These are phyloP conservation scores for Macrotrachela quadricornifera DNA, from an alignment of 1,140 invertebrate species.

Conservation along the genomic window DNA sequence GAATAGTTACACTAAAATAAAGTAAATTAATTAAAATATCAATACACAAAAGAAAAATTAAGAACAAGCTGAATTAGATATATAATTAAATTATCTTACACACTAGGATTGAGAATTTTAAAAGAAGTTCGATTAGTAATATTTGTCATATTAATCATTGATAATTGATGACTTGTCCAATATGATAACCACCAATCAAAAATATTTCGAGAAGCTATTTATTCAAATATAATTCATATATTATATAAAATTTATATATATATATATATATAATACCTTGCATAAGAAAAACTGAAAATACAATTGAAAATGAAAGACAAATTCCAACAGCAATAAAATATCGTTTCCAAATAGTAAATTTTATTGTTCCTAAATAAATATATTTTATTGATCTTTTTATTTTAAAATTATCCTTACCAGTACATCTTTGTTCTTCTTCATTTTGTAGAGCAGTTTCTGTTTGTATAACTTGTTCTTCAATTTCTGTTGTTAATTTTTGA, in stretches of 20 bases:
- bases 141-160: neutral
- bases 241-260: too few species aligned
- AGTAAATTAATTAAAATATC: too few species aligned
- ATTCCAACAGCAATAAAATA: slow-evolving; percentile 58
- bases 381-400: neutral
- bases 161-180: slow-evolving; percentile 31
- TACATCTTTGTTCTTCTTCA: slow-evolving; percentile 1
- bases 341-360: slow-evolving; percentile 42
- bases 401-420: neutral
- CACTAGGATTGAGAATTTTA: neutral
- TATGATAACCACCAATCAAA: slow-evolving; percentile 63
- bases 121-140: neutral
- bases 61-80: too few species aligned
- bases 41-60: too few species aligned
- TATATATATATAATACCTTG: too few species aligned
- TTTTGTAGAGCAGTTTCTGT: neutral
- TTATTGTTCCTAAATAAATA: slow-evolving; percentile 28
- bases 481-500: neutral
- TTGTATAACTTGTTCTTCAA: neutral
- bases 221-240: too few species aligned
- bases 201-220: slow-evolving; percentile 54
- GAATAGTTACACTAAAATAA: too few species aligned
- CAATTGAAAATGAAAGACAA: slow-evolving; percentile 43
- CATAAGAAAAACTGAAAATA: slow-evolving; percentile 38
- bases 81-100: too few species aligned